These are phyloP conservation scores for Cyprinodon variegatus DNA, from an alignment of 2,113 vertebrate genomes.

Conservation along the genomic window DNA sequence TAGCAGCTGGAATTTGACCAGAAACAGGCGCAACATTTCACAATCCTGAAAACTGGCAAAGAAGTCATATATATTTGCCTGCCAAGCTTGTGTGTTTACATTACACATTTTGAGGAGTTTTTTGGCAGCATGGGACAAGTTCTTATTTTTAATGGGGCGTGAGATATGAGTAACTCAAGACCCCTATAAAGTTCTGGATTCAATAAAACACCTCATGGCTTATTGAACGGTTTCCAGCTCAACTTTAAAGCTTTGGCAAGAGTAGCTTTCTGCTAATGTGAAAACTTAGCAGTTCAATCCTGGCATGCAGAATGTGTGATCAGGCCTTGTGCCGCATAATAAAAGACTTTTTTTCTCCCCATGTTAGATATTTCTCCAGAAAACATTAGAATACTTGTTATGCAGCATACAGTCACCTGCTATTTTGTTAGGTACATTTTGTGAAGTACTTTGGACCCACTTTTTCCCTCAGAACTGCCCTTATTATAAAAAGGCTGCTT, in stretches of 20 bases:
- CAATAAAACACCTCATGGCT: slow-evolving; percentile 11
- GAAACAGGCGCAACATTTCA: slow-evolving; percentile 44
- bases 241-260: slow-evolving; percentile 15
- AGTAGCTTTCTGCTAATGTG: background rate
- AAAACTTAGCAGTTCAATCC: background rate
- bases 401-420: background rate
- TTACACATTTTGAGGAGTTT: slow-evolving; percentile 24
- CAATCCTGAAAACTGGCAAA: slow-evolving; percentile 27
- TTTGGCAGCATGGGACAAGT: background rate
- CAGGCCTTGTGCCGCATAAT: background rate
- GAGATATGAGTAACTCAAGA: slow-evolving; percentile 15
- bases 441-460: background rate
- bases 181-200: background rate
- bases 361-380: background rate
- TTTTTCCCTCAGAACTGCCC: background rate
- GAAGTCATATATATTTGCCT: background rate
- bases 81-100: slow-evolving; percentile 12
- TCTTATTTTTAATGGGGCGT: slow-evolving; percentile 9
- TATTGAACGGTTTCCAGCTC: slow-evolving; percentile 1
- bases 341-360: background rate
- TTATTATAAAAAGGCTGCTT: too few relatives aligned
- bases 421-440: background rate
- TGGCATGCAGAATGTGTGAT: background rate
- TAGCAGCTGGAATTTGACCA: slow-evolving; percentile 55
- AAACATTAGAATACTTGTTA: background rate